Conservation (phyloP, 2,113 vertebrate genomes). For the Noctilio leporinus region DNA sequence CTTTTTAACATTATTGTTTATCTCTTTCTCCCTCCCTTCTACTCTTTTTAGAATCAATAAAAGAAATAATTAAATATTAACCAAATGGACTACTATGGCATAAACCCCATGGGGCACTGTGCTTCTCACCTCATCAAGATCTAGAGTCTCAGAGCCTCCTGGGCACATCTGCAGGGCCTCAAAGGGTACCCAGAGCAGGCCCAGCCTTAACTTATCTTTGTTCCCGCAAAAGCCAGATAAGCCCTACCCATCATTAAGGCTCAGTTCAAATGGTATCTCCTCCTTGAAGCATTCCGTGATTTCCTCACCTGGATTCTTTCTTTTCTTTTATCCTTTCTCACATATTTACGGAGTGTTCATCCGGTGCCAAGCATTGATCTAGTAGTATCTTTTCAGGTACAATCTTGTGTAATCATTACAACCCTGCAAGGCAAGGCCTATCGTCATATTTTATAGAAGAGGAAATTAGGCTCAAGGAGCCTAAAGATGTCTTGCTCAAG, state of each 20-base stretch:
- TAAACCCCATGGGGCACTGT: rapidly evolving
- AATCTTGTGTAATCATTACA: neutral
- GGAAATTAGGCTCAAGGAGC: neutral
- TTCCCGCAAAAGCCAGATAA: neutral
- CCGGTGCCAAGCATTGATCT: neutral
- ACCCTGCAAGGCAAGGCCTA: neutral
- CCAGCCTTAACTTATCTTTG: neutral
- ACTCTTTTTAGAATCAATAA: too few species aligned
- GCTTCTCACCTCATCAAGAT: neutral
- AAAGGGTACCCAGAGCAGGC: neutral
- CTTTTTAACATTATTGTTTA: too few species aligned
- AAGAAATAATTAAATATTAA: too few species aligned
- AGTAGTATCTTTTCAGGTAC: neutral
- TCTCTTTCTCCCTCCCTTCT: too few species aligned
- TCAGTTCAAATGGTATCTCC: neutral
- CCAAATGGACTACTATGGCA: rapidly evolving
- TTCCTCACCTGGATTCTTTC: neutral
- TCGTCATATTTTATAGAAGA: neutral
- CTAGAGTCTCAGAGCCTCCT: neutral
- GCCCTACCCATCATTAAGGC: neutral
- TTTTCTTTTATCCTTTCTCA: neutral
- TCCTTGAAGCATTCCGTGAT: neutral
- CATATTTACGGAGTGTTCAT: neutral
- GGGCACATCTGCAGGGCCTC: neutral
- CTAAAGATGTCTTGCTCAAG: neutral